Base-by-base conservation (phyloP, 1,140 invertebrate species). In the Spodoptera litura region DNA sequence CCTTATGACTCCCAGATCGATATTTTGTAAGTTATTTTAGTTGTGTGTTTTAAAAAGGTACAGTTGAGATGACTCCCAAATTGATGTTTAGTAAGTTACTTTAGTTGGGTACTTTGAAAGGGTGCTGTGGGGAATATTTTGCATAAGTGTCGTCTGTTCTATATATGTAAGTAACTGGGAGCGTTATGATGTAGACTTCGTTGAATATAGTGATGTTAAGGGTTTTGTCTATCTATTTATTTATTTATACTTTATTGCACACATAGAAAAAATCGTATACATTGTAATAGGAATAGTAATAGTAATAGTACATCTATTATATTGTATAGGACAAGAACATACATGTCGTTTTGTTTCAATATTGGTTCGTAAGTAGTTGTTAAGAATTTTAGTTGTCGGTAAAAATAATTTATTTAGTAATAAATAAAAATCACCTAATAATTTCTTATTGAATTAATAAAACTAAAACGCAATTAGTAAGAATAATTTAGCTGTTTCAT, bases 1-100 rank as follows among this genome's bases (percentile, higher is more conserved):
- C 59, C 73, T 75, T 75, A 64, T 64, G 73, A 75, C 73, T 75
- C 73, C 73, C 58, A 55, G 59, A 75, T 75, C 73, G 73, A 75
- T 75, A 64, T 75, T 75, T 75, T 64, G 27, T 64, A 75, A 64
- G 73, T 75, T 75, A 64, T 61, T 51, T 13, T 75, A 75, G 73
- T 75, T 75, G 13, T 25, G 3, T 12, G 44, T n/a, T 64, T 55
- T 70, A 52, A 31, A 53, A 70, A 52, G 49, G 38, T 44, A 44
- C 38, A 5, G 38, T 8, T 44, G 38, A 2, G 38, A 64, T 64
- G 73, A 75, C 73, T 75, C 73, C 73, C 58, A 55, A 51, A 75
- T 75, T 59, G 73, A 75, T 75, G 53, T 75, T 75, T 75, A 53
- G 59, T 64, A 64, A 64, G 59, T 75, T 75, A 64, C 51, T 61